Evolutionary conservation across 1,140 invertebrate genomes (phyloP).

Genomic region (Papilio glaucus): DNA sequence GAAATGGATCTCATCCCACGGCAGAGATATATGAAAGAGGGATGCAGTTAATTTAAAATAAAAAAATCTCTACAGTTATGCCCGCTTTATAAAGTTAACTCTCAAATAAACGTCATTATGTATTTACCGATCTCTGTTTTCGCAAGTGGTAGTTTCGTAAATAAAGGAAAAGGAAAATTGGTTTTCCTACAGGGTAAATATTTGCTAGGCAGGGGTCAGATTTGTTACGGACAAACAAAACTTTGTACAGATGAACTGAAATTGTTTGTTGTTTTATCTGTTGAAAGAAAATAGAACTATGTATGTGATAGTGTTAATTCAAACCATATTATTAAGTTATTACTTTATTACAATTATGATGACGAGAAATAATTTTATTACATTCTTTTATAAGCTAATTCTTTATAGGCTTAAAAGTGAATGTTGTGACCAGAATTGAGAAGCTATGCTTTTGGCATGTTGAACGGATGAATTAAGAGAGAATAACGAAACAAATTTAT

Average conservation of each 20-base stretch:
- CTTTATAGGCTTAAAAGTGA: no score
- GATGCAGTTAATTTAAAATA: not conserved
- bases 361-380: no score
- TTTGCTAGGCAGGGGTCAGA: conserved; percentile 19
- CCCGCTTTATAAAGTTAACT: not conserved
- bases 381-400: no score
- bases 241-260: not conserved
- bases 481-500: no score
- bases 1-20: no score
- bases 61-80: not conserved
- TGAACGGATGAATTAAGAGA: no score
- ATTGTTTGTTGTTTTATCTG: conserved; percentile 1
- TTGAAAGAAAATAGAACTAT: not conserved
- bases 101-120: not conserved
- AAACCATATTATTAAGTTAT: no score
- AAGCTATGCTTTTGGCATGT: no score
- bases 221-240: conserved; percentile 29
- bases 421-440: no score
- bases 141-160: conserved; percentile 9
- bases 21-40: not conserved
- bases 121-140: conserved; percentile 8
- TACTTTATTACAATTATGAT: no score
- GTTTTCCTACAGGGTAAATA: conserved; percentile 25
- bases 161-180: conserved; percentile 31
- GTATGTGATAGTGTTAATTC: no score